Evolutionary conservation across 2,113 vertebrate genomes (phyloP).

Genomic region (Sceloporus undulatus): DNA sequence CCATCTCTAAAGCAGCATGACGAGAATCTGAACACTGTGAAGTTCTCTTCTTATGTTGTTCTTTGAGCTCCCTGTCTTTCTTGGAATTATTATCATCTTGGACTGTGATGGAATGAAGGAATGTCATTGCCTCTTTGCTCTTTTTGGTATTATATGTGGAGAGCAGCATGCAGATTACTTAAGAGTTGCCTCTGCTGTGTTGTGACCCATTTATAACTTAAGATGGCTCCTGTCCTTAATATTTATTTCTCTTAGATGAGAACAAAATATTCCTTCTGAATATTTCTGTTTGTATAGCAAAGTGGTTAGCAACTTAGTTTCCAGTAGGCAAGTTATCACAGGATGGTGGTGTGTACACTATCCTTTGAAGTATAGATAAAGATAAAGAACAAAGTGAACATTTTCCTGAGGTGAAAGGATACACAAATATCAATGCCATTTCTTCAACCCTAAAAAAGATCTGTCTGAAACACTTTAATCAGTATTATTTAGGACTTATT

Average conservation of each 20-base stretch:
- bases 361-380: not conserved
- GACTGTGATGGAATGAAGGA: not conserved
- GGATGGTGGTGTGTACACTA: not conserved
- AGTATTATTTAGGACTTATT: not conserved
- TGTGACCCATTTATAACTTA: not conserved
- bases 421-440: not conserved
- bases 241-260: constrained; percentile 22
- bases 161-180: not conserved
- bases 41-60: not conserved
- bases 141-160: not conserved
- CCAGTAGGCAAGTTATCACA: not conserved
- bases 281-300: constrained; percentile 1
- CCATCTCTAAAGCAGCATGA: not conserved
- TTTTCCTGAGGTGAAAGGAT: not conserved
- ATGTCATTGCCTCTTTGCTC: not conserved
- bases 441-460: not conserved
- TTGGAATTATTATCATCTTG: not conserved
- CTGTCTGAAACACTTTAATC: not conserved
- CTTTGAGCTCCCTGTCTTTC: not conserved
- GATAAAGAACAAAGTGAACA: not conserved
- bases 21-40: not conserved
- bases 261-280: constrained; percentile 7
- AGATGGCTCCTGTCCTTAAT: constrained; percentile 23
- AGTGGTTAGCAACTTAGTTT: constrained; percentile 4
- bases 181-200: constrained; percentile 4